Percentiles rank a stretch among this genome's conserved stretches.
Evolutionary conservation across 2,113 vertebrate genomes (phyloP).

Genomic region (Lasiurus cinereus): DNA sequence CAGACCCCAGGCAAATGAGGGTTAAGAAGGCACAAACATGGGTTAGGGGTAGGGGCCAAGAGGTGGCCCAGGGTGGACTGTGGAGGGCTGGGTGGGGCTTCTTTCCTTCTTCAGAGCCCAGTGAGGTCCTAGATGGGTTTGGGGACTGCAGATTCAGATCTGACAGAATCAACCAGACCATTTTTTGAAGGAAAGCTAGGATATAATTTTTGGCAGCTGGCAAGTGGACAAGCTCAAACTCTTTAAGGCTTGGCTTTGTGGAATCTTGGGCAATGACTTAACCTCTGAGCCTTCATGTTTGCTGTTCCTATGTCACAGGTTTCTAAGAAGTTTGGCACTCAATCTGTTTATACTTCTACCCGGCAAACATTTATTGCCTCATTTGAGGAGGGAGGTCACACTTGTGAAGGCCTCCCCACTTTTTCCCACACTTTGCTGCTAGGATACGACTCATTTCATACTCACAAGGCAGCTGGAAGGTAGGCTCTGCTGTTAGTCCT

Average conservation of each 20-base stretch:
- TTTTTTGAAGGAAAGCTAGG: background rate
- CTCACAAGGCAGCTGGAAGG: constrained; percentile 55
- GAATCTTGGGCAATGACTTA: background rate
- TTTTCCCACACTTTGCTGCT: background rate
- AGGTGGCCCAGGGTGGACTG: background rate
- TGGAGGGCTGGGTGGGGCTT: background rate
- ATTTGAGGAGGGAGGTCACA: background rate
- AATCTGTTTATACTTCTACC: background rate
- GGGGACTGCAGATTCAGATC: background rate
- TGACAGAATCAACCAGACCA: background rate
- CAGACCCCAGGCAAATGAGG: background rate
- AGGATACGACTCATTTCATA: background rate
- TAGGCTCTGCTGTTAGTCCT: constrained; percentile 45
- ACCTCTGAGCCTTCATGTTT: background rate
- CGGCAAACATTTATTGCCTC: constrained; percentile 38
- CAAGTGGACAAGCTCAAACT: background rate
- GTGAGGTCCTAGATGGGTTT: background rate
- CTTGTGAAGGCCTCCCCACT: background rate
- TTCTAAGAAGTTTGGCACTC: background rate
- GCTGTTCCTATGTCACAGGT: background rate
- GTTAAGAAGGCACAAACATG: background rate
- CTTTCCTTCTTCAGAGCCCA: background rate
- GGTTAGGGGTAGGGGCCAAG: background rate
- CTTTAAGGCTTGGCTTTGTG: background rate
- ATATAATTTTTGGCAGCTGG: background rate